A percentile compares a stretch with the other conserved stretches of the same genome.
phyloP scores from a whole-genome alignment of 1,140 invertebrate genomes.

The Varroa destructor region DNA sequence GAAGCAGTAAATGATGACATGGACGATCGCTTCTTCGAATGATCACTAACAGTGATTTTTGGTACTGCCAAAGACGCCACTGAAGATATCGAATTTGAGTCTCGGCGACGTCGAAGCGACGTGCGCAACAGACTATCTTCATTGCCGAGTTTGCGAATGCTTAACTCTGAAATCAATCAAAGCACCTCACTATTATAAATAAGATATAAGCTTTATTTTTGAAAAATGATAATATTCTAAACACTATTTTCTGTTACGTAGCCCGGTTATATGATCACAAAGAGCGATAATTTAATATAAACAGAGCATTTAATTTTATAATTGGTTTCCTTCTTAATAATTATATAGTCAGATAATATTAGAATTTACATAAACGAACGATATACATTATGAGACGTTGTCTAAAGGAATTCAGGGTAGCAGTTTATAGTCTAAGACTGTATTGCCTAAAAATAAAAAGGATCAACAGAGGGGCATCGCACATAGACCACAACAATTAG shows the following conservation, averaged over 20 bases:
- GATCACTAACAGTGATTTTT: conserved; percentile 18
- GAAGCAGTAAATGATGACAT: no score
- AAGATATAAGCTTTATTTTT: not conserved
- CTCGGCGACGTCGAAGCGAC: not conserved
- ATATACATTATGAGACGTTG: no score
- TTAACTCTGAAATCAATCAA: conserved; percentile 10
- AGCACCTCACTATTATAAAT: not conserved
- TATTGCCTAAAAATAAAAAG: no score
- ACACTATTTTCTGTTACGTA: no score
- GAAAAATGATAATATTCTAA: not conserved
- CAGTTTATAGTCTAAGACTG: no score
- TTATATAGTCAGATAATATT: no score
- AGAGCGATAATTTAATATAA: not conserved
- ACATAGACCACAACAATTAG: no score
- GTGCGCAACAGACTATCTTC: conserved; percentile 2
- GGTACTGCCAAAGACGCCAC: not conserved
- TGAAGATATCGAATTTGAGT: not conserved
- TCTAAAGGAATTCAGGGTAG: no score
- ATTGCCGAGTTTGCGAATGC: conserved; percentile 28
- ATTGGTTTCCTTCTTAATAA: not conserved
- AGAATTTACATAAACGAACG: no score
- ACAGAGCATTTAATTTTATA: not conserved
- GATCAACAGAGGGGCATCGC: no score
- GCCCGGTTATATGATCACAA: no score
- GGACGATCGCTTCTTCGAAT: not conserved